Evolutionary conservation across 2,888 invertebrate species (phyloP).

Genomic region (Ophioninae sp.): DNA sequence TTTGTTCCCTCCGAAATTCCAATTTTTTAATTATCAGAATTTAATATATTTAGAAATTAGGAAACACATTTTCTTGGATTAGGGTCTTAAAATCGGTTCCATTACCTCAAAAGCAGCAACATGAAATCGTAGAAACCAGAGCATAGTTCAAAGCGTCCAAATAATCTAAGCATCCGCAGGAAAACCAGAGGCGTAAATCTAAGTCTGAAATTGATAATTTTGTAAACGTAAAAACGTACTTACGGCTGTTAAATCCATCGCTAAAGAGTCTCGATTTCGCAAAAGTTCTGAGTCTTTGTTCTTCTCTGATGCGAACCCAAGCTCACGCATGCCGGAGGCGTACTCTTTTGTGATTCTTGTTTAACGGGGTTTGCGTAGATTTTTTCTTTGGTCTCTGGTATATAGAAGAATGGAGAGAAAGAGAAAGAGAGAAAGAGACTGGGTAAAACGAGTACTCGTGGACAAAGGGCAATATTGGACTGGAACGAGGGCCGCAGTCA

Average conservation of each 20-base stretch:
- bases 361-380: slow-evolving; percentile 32
- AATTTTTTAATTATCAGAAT: neutral
- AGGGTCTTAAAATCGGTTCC: neutral
- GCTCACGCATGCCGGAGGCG: slow-evolving; percentile 31
- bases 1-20: neutral
- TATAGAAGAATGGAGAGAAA: neutral
- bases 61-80: too few relatives aligned
- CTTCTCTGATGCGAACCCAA: slow-evolving; percentile 33
- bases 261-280: neutral
- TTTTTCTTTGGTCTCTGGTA: slow-evolving; percentile 48
- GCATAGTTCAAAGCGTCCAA: too few relatives aligned
- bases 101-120: too few relatives aligned
- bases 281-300: slow-evolving; percentile 34
- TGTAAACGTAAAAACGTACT: neutral
- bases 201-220: slow-evolving; percentile 14
- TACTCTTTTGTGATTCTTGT: slow-evolving; percentile 46
- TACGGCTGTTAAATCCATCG: neutral
- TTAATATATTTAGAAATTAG: neutral
- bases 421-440: neutral
- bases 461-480: slow-evolving; percentile 75
- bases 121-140: neutral
- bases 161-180: too few relatives aligned
- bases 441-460: slow-evolving; percentile 37
- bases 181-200: too few relatives aligned
- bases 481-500: slow-evolving; percentile 69